Percentiles rank a stretch among this genome's conserved stretches.
These are phyloP conservation scores for Lepidostoma basale DNA, from an alignment of 1,140 invertebrate species.

Conservation along the genomic window DNA sequence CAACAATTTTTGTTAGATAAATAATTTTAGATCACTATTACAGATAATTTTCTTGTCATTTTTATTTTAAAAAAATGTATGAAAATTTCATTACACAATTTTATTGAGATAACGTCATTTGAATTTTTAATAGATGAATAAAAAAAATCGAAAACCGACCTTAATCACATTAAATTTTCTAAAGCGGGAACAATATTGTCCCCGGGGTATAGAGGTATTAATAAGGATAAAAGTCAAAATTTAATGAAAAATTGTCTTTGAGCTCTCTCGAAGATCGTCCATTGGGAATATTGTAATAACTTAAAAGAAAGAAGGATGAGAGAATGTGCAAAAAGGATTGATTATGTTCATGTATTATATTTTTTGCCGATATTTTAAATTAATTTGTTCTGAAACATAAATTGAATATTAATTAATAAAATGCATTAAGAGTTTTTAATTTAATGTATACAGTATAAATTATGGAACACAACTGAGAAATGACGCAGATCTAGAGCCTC, in stretches of 20 bases:
- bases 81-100: too few species aligned
- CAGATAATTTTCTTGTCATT: too few species aligned
- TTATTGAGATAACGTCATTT: too few species aligned
- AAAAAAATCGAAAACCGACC: too few species aligned
- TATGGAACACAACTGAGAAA: too few species aligned
- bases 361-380: background rate
- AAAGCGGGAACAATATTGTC: slow-evolving; percentile 18
- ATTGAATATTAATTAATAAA: background rate
- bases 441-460: too few species aligned
- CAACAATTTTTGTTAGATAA: too few species aligned
- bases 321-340: slow-evolving; percentile 1
- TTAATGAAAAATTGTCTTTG: slow-evolving; percentile 40
- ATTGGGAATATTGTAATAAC: background rate
- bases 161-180: slow-evolving; percentile 35
- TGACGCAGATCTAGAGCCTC: too few species aligned
- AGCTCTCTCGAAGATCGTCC: slow-evolving; percentile 14
- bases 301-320: background rate
- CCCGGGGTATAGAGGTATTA: slow-evolving; percentile 29
- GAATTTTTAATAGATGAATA: background rate
- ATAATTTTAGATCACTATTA: too few species aligned
- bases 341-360: too few species aligned
- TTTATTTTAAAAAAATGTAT: too few species aligned
- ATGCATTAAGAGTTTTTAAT: too few species aligned
- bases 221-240: slow-evolving; percentile 44
- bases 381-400: background rate